Evolutionary conservation across 1,140 invertebrate genomes (phyloP).

Genomic region (Bathynomus jamesi): DNA sequence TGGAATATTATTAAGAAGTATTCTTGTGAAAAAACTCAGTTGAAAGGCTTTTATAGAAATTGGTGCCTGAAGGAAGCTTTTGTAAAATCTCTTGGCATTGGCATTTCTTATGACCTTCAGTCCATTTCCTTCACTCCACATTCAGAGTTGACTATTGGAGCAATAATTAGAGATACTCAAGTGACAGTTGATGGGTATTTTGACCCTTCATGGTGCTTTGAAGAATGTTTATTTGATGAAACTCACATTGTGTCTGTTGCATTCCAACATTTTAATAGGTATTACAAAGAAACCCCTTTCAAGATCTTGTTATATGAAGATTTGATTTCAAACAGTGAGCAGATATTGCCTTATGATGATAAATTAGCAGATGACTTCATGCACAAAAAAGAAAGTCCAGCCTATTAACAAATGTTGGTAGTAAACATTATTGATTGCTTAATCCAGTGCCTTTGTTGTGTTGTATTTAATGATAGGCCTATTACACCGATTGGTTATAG

Average conservation of each 20-base stretch:
- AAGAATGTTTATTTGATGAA: constrained; percentile 73
- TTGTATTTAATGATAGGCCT: neutral
- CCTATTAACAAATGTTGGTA: no score
- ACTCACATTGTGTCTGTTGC: constrained; percentile 76
- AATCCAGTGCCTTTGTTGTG: no score
- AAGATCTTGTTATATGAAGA: constrained; percentile 47
- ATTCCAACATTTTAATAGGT: constrained; percentile 10
- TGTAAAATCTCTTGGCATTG: constrained; percentile 80
- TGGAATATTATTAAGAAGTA: constrained; percentile 61
- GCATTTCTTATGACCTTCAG: constrained; percentile 67
- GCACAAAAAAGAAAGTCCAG: constrained; percentile 44
- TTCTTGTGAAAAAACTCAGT: constrained; percentile 50
- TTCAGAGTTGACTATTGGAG: constrained; percentile 45
- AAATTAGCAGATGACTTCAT: constrained; percentile 51
- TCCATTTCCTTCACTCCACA: constrained; percentile 65
- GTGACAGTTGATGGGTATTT: constrained; percentile 56
- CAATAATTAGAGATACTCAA: constrained; percentile 56
- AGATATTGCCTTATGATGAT: constrained; percentile 48
- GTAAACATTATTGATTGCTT: no score
- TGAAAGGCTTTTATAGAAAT: constrained; percentile 70
- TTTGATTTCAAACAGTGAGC: constrained; percentile 50
- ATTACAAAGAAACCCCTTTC: constrained; percentile 20
- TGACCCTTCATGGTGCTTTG: constrained; percentile 67
- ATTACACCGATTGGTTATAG: neutral
- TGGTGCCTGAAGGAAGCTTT: constrained; percentile 96